A percentile compares a stretch with the other conserved stretches of the same genome.
These are phyloP conservation scores for Diabrotica virgifera DNA, from an alignment of 1,140 invertebrate species.

Conservation along the genomic window DNA sequence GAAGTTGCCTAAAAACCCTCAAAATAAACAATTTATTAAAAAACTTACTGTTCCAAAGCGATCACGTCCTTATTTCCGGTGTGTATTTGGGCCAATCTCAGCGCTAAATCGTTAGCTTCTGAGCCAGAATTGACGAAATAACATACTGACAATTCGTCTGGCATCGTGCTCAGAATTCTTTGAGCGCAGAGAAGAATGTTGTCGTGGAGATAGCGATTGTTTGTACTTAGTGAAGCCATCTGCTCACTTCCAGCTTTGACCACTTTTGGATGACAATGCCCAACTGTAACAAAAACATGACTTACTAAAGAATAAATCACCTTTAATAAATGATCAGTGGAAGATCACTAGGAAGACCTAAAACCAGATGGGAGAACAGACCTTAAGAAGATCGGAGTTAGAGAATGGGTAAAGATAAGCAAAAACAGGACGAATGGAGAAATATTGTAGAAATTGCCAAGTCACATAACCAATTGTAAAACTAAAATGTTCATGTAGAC, in stretches of 20 bases:
- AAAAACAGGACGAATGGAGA: too few relatives aligned
- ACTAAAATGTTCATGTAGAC: too few relatives aligned
- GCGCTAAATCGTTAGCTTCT: constrained; percentile 96
- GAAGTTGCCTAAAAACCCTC: constrained; percentile 5
- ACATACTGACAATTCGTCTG: constrained; percentile 81
- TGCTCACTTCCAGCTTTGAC: constrained; percentile 84
- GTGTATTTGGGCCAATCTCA: constrained; percentile 84
- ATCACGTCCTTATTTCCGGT: constrained; percentile 89
- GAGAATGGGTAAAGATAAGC: too few relatives aligned
- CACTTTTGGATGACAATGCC: constrained; percentile 94
- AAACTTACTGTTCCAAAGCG: constrained; percentile 92
- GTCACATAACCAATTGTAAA: too few relatives aligned
- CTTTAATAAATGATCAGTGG: too few relatives aligned
- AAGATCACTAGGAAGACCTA: too few relatives aligned
- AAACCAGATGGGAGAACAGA: too few relatives aligned
- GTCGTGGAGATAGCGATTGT: constrained; percentile 94
- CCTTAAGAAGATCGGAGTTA: too few relatives aligned
- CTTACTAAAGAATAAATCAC: too few relatives aligned
- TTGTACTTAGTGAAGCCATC: constrained; percentile 87
- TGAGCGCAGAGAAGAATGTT: constrained; percentile 90
- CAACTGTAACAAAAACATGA: constrained; percentile 66
- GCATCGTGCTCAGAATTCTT: constrained; percentile 77
- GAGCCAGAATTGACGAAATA: constrained; percentile 99
- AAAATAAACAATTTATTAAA: constrained; percentile 52
- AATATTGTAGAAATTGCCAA: too few relatives aligned